phyloP scores from a whole-genome alignment of 2,113 vertebrate genomes.

The Alectura lathami region DNA sequence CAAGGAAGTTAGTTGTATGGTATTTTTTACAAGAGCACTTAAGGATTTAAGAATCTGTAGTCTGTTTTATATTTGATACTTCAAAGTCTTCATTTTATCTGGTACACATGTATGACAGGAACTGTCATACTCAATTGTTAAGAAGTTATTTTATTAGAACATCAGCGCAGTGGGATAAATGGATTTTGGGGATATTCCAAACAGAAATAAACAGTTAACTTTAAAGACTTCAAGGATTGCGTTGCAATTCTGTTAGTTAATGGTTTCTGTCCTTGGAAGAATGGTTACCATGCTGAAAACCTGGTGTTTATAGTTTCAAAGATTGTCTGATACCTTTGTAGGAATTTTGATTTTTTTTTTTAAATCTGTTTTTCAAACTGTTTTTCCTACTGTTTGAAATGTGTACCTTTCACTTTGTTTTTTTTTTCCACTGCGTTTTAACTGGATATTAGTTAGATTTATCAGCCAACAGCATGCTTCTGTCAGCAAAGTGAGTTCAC shows the following conservation, averaged over 20 bases:
- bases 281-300: not conserved
- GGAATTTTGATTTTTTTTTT: not conserved
- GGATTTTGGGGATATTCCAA: not conserved
- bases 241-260: not conserved
- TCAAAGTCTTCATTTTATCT: not conserved
- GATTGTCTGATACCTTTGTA: not conserved
- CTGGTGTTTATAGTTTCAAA: not conserved
- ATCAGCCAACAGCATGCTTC: not conserved
- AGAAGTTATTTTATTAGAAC: not conserved
- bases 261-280: not conserved
- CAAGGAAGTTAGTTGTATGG: not conserved
- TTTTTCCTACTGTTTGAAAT: not conserved
- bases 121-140: not conserved
- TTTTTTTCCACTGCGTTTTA: fast-evolving
- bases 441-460: not conserved
- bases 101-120: not conserved
- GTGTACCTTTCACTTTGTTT: not conserved
- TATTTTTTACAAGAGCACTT: not conserved
- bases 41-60: not conserved
- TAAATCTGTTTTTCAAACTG: not conserved
- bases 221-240: not conserved
- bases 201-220: not conserved
- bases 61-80: not conserved
- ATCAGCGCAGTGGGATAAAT: not conserved
- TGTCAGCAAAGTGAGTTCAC: not conserved